Conservation (phyloP, 2,797 vertebrate genomes). For the Girardinus metallicus region DNA sequence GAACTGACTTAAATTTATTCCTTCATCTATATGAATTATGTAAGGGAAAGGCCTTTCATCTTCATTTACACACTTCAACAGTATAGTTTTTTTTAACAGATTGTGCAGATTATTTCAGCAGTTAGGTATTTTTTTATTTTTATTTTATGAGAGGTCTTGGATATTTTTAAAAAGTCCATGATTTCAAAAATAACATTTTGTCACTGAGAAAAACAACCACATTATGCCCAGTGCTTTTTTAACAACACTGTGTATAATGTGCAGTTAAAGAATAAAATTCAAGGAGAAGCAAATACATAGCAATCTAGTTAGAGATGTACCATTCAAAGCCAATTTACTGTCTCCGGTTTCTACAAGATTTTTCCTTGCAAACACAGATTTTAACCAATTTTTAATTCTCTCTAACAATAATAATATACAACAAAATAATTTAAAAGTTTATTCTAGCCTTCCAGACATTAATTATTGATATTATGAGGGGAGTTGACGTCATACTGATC, state of each 20-base stretch:
- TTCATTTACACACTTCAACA: neutral
- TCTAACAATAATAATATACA: neutral
- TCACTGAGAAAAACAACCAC: neutral
- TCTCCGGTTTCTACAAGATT: no score
- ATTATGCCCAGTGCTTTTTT: neutral
- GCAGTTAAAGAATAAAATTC: neutral
- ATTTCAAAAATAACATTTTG: neutral
- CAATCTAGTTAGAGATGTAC: neutral
- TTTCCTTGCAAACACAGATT: neutral
- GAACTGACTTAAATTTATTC: constrained; percentile 24
- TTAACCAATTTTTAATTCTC: neutral
- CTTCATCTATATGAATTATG: constrained; percentile 31
- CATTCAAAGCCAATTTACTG: neutral
- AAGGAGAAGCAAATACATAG: neutral
- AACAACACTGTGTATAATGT: neutral
- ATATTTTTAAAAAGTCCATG: neutral
- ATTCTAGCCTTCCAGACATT: neutral
- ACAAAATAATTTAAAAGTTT: neutral
- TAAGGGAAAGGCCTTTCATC: constrained; percentile 14
- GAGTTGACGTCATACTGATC: neutral
- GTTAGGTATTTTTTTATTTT: neutral
- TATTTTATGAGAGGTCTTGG: neutral
- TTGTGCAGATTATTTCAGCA: neutral
- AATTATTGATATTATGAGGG: neutral
- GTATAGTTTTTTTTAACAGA: neutral